These are phyloP conservation scores for Pungitius pungitius DNA, from an alignment of 2,113 vertebrate species.

Conservation along the genomic window DNA sequence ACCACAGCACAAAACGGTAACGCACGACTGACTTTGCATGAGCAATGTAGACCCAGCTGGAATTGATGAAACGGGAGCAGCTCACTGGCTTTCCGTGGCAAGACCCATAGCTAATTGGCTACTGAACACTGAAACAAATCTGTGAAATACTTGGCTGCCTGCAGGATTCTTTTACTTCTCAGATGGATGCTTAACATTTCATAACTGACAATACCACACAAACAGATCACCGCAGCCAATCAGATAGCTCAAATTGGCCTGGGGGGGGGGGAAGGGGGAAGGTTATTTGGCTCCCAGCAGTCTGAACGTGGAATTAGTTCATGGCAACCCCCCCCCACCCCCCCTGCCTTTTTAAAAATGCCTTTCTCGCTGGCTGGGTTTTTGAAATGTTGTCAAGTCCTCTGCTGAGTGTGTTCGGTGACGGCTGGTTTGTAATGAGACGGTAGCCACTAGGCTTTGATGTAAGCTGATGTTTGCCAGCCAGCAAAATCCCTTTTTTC, in stretches of 20 bases:
- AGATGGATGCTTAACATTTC: conserved; percentile 6
- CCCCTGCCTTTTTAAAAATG: conserved; percentile 8
- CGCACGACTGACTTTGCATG: conserved; percentile 7
- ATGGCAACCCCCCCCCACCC: neutral
- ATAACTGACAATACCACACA: conserved; percentile 8
- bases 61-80: conserved; percentile 46
- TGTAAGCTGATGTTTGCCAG: conserved; percentile 58
- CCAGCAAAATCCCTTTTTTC: conserved; percentile 48
- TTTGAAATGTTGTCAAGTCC: conserved; percentile 49
- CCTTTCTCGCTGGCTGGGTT: conserved; percentile 20
- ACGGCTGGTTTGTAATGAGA: conserved; percentile 52
- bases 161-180: conserved; percentile 17
- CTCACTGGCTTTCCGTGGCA: conserved; percentile 42
- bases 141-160: conserved; percentile 25
- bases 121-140: conserved; percentile 39
- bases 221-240: conserved; percentile 12
- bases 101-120: conserved; percentile 46
- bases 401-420: conserved; percentile 50
- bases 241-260: conserved; percentile 26
- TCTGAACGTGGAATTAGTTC: conserved; percentile 9
- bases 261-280: conserved; percentile 25
- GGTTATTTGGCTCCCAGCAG: conserved; percentile 29
- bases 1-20: neutral
- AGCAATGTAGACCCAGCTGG: conserved; percentile 15
- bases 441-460: conserved; percentile 36